These are phyloP conservation scores for Campylorhamphus procurvoides DNA, from an alignment of 2,113 vertebrate species.

Conservation along the genomic window DNA sequence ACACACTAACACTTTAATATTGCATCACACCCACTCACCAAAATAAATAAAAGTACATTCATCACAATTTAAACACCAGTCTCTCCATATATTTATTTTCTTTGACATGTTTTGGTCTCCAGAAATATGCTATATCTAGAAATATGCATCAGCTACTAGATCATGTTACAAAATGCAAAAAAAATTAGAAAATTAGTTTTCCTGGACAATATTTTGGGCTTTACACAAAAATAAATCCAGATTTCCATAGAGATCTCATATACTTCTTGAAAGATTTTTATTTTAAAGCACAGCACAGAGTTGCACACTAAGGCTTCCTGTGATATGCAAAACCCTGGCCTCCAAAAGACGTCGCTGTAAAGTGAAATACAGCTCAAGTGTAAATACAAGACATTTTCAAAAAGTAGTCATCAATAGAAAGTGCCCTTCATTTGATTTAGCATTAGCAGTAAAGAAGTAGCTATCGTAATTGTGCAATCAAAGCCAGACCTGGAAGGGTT, in stretches of 20 bases:
- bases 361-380: conserved; percentile 66
- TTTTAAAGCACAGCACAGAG: conserved; percentile 71
- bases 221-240: conserved; percentile 78
- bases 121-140: conserved; percentile 75
- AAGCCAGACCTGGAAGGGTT: conserved; percentile 69
- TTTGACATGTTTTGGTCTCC: conserved; percentile 80
- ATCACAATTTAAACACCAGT: conserved; percentile 76
- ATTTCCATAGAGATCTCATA: conserved; percentile 69
- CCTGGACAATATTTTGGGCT: conserved; percentile 73
- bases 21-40: conserved; percentile 74
- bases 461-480: conserved; percentile 74
- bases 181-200: conserved; percentile 64
- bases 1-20: conserved; percentile 71
- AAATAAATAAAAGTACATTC: conserved; percentile 81
- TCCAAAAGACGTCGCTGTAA: conserved; percentile 63
- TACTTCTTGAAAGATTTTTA: conserved; percentile 64
- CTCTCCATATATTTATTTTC: conserved; percentile 78
- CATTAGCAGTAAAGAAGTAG: conserved; percentile 66
- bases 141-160: conserved; percentile 72
- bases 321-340: conserved; percentile 75
- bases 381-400: conserved; percentile 75
- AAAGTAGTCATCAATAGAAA: conserved; percentile 74
- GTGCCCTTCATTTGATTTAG: conserved; percentile 72
- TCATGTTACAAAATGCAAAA: conserved; percentile 76
- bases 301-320: conserved; percentile 71